A percentile compares a stretch with the other conserved stretches of the same genome.
Evolutionary conservation across 2,113 vertebrate species (phyloP).

Genomic region (Lasiurus borealis): DNA sequence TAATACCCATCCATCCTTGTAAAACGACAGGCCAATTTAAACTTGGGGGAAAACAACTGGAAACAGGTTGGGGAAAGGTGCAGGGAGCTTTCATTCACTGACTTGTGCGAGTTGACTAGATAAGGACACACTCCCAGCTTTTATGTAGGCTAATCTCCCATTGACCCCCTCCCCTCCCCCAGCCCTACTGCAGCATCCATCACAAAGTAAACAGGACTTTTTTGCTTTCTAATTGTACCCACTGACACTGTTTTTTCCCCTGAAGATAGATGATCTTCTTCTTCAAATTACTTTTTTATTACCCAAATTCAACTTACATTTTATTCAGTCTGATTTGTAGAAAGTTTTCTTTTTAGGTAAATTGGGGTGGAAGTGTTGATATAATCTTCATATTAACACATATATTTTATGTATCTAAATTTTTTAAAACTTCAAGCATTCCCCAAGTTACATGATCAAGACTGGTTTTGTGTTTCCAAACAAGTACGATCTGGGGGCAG

Average conservation of each 20-base stretch:
- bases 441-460: not conserved
- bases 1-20: constrained; percentile 83
- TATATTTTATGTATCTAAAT: not conserved
- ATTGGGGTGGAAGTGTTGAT: not conserved
- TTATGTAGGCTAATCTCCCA: constrained; percentile 68
- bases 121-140: constrained; percentile 61
- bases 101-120: constrained; percentile 64
- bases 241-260: constrained; percentile 60
- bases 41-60: constrained; percentile 61
- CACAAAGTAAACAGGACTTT: constrained; percentile 36
- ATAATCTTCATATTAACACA: not conserved
- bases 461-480: not conserved
- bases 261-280: constrained; percentile 50
- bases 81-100: constrained; percentile 52
- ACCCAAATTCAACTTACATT: constrained; percentile 26
- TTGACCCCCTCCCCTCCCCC: not conserved
- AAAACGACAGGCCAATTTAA: constrained; percentile 81
- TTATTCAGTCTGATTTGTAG: not conserved
- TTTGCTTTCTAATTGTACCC: constrained; percentile 61
- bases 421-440: not conserved
- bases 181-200: not conserved
- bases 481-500: not conserved
- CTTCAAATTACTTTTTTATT: constrained; percentile 23
- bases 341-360: not conserved
- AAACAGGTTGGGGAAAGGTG: constrained; percentile 59